A percentile compares a stretch with the other conserved stretches of the same genome.
These are phyloP conservation scores for Phortica magna DNA, from an alignment of 2,888 invertebrate species.

Conservation along the genomic window DNA sequence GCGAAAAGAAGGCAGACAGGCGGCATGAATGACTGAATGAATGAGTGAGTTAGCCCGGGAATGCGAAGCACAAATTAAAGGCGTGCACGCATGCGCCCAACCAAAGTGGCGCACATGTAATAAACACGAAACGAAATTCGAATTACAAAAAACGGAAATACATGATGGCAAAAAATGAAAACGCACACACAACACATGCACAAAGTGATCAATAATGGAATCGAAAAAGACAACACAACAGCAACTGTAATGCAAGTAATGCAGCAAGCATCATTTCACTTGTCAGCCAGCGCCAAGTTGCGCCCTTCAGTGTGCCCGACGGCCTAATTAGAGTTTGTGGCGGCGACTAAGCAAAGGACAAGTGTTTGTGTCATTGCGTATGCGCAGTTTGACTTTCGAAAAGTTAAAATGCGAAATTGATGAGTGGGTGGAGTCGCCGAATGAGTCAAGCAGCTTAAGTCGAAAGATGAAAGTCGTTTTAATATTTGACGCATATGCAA, in stretches of 20 bases:
- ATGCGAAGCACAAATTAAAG: constrained; percentile 50
- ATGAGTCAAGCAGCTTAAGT: not conserved
- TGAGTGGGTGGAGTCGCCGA: constrained; percentile 4
- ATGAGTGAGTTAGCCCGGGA: constrained; percentile 31
- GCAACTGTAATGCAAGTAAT: constrained; percentile 29
- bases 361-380: constrained; percentile 15
- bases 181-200: constrained; percentile 39
- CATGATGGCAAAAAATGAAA: not conserved
- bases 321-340: constrained; percentile 50
- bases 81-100: constrained; percentile 52
- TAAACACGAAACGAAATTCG: not conserved
- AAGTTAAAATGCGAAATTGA: not conserved
- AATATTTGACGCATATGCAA: not conserved
- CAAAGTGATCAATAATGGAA: constrained; percentile 61
- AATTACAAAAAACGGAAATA: not conserved
- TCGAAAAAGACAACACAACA: not conserved
- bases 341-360: not conserved
- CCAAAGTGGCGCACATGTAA: not conserved
- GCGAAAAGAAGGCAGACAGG: not conserved
- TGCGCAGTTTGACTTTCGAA: constrained; percentile 9
- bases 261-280: constrained; percentile 54
- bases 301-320: constrained; percentile 16
- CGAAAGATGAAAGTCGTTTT: not conserved
- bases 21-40: constrained; percentile 23
- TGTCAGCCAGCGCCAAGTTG: constrained; percentile 24